Evolutionary conservation across 2,888 invertebrate species (phyloP).

Genomic region (Mythimna pallens): DNA sequence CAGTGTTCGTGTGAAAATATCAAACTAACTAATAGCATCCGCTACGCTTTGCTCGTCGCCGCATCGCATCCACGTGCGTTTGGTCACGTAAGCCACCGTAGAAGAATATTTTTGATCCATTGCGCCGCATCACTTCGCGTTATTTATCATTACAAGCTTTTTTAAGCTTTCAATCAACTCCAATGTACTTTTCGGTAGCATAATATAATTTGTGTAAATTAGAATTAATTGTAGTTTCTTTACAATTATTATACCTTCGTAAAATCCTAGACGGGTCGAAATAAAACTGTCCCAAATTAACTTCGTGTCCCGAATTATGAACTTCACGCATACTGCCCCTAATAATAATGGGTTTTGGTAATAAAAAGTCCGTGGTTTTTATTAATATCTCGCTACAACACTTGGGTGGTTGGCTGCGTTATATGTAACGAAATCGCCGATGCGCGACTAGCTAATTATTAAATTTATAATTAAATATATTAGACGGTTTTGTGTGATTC

Average conservation of each 20-base stretch:
- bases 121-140: too few relatives aligned
- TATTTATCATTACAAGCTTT: too few relatives aligned
- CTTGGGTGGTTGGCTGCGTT: constrained; percentile 72
- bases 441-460: constrained; percentile 81
- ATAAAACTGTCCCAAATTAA: constrained; percentile 32
- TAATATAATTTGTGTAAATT: neutral
- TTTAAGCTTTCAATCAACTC: neutral
- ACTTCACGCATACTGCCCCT: constrained; percentile 56
- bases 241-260: constrained; percentile 8
- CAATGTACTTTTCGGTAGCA: neutral
- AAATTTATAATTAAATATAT: constrained; percentile 85
- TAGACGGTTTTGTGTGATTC: constrained; percentile 69
- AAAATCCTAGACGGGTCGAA: neutral
- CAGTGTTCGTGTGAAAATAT: too few relatives aligned
- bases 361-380: constrained; percentile 67
- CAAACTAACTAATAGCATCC: too few relatives aligned
- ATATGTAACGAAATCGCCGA: constrained; percentile 65
- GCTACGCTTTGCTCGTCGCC: too few relatives aligned
- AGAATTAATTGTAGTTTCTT: neutral
- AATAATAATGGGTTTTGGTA: constrained; percentile 52
- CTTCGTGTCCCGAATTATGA: constrained; percentile 42
- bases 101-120: too few relatives aligned
- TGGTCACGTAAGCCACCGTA: too few relatives aligned
- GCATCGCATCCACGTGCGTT: too few relatives aligned
- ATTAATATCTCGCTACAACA: constrained; percentile 76